A percentile compares a stretch with the other conserved stretches of the same genome.
These are phyloP conservation scores for Zeugodacus cucurbitae DNA, from an alignment of 1,140 invertebrate species.

Conservation along the genomic window DNA sequence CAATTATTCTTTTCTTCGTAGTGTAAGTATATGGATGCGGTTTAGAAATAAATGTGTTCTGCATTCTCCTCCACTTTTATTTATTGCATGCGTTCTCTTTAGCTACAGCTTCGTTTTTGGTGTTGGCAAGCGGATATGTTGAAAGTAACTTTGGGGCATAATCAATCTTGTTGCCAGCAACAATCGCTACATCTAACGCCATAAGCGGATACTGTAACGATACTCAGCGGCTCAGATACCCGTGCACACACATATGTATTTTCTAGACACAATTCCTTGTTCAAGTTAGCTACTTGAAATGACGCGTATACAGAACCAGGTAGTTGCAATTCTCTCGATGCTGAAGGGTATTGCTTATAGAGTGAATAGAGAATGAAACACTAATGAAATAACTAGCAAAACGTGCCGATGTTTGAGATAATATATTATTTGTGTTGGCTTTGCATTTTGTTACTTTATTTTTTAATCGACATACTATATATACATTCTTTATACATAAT, in stretches of 20 bases:
- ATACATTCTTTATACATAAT: neutral
- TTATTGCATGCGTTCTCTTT: no score
- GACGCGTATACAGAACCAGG: no score
- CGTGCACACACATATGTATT: neutral
- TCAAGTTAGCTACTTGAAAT: no score
- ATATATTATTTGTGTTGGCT: neutral
- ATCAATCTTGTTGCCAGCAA: neutral
- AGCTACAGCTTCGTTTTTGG: neutral
- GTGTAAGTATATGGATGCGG: neutral
- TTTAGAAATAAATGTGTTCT: no score
- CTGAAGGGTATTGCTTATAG: no score
- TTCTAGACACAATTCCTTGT: no score
- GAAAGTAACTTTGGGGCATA: conserved; percentile 1
- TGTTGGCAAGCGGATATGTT: neutral
- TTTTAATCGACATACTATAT: neutral
- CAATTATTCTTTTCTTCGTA: neutral
- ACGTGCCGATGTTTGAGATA: neutral
- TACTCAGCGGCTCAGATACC: neutral
- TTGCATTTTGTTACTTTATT: neutral
- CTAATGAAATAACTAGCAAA: neutral
- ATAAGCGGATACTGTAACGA: neutral
- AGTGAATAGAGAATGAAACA: no score
- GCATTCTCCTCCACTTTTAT: neutral
- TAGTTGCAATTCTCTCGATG: no score
- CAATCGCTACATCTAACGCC: neutral